A percentile compares a stretch with the other conserved stretches of the same genome.
phyloP scores from a whole-genome alignment of 2,797 vertebrate genomes.

The Semaprochilodus insignis region DNA sequence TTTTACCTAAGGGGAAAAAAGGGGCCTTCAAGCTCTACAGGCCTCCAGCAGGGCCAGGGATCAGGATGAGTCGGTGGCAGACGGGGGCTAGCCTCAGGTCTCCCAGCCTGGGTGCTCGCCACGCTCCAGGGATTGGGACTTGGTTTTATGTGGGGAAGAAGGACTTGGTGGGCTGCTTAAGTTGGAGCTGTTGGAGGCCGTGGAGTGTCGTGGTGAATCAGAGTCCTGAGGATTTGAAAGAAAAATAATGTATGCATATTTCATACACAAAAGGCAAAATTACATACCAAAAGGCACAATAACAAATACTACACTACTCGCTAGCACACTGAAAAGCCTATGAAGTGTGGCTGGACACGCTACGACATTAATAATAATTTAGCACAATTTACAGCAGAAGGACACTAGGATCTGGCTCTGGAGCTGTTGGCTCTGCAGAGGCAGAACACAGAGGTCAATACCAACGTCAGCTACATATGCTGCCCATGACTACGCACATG shows the following conservation, averaged over 20 bases:
- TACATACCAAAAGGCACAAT: too few species aligned
- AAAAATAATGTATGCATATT: neutral
- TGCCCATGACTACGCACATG: neutral
- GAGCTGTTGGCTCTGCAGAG: neutral
- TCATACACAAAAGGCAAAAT: neutral
- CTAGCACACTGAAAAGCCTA: neutral
- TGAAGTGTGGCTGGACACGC: neutral
- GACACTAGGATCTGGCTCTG: slow-evolving; percentile 12
- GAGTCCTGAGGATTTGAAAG: slow-evolving; percentile 84
- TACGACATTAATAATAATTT: neutral
- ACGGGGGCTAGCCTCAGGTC: slow-evolving; percentile 79
- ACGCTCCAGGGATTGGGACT: slow-evolving; percentile 95
- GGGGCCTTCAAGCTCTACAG: slow-evolving; percentile 27
- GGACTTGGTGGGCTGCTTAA: slow-evolving; percentile 98
- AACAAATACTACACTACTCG: neutral
- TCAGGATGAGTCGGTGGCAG: neutral
- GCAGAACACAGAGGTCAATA: neutral
- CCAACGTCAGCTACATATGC: neutral
- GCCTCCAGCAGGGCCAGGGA: slow-evolving; percentile 33
- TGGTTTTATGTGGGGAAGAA: slow-evolving; percentile 92
- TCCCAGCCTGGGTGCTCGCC: slow-evolving; percentile 94
- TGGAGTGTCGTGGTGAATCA: slow-evolving; percentile 95
- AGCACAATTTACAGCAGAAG: slow-evolving; percentile 6
- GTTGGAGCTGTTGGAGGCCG: slow-evolving; percentile 98
- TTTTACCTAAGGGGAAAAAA: slow-evolving; percentile 12